These are phyloP conservation scores for Glomeris maerens DNA, from an alignment of 1,140 invertebrate genomes.

Conservation along the genomic window DNA sequence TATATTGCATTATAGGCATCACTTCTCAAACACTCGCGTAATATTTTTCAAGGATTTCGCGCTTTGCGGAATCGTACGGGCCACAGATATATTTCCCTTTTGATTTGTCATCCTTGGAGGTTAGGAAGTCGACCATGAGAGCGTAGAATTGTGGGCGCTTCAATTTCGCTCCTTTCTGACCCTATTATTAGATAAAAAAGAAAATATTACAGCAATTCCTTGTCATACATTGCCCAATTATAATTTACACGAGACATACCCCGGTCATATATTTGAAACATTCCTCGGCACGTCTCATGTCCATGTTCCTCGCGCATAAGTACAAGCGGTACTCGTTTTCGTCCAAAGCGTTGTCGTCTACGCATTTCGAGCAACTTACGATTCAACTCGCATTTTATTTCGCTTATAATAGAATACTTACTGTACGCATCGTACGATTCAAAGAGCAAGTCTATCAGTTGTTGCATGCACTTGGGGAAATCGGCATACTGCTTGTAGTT, in stretches of 20 bases:
- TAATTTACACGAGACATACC: constrained; percentile 7
- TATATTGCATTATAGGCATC: not conserved
- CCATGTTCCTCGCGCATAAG: constrained; percentile 13
- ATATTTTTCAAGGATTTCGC: not conserved
- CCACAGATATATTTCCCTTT: constrained; percentile 12
- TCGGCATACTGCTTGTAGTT: constrained; percentile 6
- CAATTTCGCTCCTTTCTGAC: constrained; percentile 5
- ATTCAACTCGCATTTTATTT: not conserved
- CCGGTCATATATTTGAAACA: constrained; percentile 9
- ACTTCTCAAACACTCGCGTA: not conserved
- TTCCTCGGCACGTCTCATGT: constrained; percentile 10
- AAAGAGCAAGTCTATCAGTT: constrained; percentile 13
- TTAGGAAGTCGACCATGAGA: constrained; percentile 3
- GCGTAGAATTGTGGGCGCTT: constrained; percentile 1
- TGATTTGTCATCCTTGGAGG: not conserved
- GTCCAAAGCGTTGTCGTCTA: constrained; percentile 10
- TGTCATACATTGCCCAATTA: no score
- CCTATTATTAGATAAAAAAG: not conserved
- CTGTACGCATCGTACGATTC: constrained; percentile 10
- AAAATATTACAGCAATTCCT: not conserved
- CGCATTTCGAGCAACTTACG: not conserved
- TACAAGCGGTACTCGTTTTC: constrained; percentile 13
- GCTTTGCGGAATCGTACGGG: constrained; percentile 6
- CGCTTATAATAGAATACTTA: constrained; percentile 5
- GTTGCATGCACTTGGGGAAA: constrained; percentile 1